A percentile compares a stretch with the other conserved stretches of the same genome.
Conservation (phyloP, 1,140 invertebrate genomes). For the Brachionus rotundiformis region DNA sequence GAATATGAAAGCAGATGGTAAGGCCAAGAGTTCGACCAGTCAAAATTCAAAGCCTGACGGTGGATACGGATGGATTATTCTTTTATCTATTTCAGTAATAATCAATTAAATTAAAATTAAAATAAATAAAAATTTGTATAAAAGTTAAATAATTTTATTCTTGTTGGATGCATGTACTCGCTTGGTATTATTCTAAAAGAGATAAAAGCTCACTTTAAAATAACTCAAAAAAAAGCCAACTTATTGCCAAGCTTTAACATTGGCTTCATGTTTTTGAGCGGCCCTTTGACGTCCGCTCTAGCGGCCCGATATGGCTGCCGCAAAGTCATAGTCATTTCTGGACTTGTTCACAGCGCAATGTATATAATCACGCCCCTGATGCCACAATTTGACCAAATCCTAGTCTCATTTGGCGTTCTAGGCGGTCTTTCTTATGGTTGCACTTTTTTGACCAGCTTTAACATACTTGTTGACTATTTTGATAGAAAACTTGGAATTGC, state of each 20-base stretch:
- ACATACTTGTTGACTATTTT: slow-evolving; percentile 88
- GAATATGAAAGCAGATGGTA: neutral
- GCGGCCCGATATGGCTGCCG: slow-evolving; percentile 82
- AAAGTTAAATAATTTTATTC: slow-evolving; percentile 31
- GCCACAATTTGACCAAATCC: slow-evolving; percentile 75
- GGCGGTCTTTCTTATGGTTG: slow-evolving; percentile 69
- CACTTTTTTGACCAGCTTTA: slow-evolving; percentile 69
- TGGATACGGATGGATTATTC: slow-evolving; percentile 46
- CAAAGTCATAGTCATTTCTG: slow-evolving; percentile 80
- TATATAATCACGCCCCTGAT: slow-evolving; percentile 80
- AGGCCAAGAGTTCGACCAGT: neutral
- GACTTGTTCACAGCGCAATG: slow-evolving; percentile 73
- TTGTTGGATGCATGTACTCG: slow-evolving; percentile 21
- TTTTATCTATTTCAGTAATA: slow-evolving; percentile 10
- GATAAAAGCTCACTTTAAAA: neutral
- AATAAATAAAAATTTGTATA: neutral
- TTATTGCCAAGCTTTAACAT: slow-evolving; percentile 22
- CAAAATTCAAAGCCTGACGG: slow-evolving; percentile 14
- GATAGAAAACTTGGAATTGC: slow-evolving; percentile 84
- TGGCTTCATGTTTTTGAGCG: slow-evolving; percentile 63
- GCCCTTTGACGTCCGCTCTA: slow-evolving; percentile 86
- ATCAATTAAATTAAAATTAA: neutral
- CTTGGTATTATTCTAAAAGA: slow-evolving; percentile 29
- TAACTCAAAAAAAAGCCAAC: slow-evolving; percentile 20
- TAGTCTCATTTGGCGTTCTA: slow-evolving; percentile 79